Percentiles rank a stretch among this genome's conserved stretches.
These are phyloP conservation scores for Apodemus speciosus DNA, from an alignment of 2,113 vertebrate species.

Conservation along the genomic window DNA sequence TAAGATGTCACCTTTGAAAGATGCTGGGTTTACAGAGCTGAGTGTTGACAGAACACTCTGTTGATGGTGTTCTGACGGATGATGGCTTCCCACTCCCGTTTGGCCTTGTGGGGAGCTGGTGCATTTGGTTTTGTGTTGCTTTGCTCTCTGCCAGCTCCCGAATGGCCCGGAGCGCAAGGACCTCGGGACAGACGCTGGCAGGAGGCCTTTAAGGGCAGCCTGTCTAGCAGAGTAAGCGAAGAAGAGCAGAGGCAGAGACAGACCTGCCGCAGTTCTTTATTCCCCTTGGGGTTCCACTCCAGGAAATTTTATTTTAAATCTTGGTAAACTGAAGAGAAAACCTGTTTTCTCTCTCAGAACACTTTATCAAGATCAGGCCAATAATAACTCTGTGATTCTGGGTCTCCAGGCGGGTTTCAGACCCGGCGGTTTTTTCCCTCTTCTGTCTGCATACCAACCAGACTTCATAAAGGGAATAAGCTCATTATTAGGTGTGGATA, in stretches of 20 bases:
- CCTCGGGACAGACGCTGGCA: slow-evolving; percentile 18
- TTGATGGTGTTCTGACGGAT: background rate
- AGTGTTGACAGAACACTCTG: background rate
- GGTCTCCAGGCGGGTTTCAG: background rate
- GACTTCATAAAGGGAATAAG: background rate
- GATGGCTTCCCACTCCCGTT: background rate
- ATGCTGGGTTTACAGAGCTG: background rate
- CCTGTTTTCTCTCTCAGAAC: slow-evolving; percentile 40
- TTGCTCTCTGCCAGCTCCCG: slow-evolving; percentile 26
- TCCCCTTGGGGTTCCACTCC: slow-evolving; percentile 16
- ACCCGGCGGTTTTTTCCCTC: background rate
- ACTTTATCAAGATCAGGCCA: slow-evolving; percentile 24
- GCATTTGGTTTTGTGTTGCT: slow-evolving; percentile 24
- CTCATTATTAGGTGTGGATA: background rate
- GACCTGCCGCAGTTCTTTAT: slow-evolving; percentile 30
- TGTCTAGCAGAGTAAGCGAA: background rate
- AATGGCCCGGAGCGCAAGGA: slow-evolving; percentile 48
- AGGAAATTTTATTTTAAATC: slow-evolving; percentile 38
- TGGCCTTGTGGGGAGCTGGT: background rate
- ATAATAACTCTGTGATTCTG: background rate
- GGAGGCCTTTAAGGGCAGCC: slow-evolving; percentile 44
- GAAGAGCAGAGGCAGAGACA: slow-evolving; percentile 30
- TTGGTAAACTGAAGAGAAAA: slow-evolving; percentile 6
- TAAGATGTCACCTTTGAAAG: slow-evolving; percentile 31
- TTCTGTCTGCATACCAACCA: background rate